These are phyloP conservation scores for Amia ocellicauda DNA, from an alignment of 2,113 vertebrate genomes.

Conservation along the genomic window DNA sequence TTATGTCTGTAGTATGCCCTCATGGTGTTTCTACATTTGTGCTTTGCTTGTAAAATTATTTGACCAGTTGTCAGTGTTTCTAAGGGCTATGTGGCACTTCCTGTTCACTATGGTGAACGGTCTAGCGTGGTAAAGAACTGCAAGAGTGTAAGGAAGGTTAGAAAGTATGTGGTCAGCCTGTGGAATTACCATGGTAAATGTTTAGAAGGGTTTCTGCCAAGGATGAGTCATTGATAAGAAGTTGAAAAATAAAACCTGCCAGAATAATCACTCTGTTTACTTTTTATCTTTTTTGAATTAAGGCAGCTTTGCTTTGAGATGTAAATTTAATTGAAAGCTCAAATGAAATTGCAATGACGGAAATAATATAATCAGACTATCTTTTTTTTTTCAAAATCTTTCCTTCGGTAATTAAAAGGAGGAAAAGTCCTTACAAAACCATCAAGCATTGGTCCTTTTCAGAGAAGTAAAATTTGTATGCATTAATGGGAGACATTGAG, in stretches of 20 bases:
- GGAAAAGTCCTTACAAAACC: constrained; percentile 18
- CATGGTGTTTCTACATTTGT: too few relatives aligned
- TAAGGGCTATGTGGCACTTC: too few relatives aligned
- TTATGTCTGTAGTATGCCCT: too few relatives aligned
- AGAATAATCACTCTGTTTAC: background rate
- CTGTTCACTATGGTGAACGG: too few relatives aligned
- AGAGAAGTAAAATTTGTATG: constrained; percentile 37
- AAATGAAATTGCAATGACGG: constrained; percentile 1
- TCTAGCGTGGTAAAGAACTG: too few relatives aligned
- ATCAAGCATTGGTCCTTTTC: constrained; percentile 20
- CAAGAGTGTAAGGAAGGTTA: too few relatives aligned
- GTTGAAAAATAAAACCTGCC: background rate
- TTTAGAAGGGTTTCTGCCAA: background rate
- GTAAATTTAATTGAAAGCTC: background rate
- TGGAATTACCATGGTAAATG: too few relatives aligned
- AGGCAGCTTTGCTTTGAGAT: constrained; percentile 2
- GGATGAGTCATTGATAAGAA: background rate
- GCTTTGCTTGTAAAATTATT: background rate
- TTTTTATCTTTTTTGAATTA: background rate
- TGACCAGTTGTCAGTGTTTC: too few relatives aligned
- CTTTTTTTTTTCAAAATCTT: constrained; percentile 18
- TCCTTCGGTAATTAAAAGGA: constrained; percentile 16
- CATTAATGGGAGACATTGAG: constrained; percentile 30
- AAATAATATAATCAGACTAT: background rate
- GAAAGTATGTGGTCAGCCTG: too few relatives aligned